These are phyloP conservation scores for Ruditapes philippinarum DNA, from an alignment of 1,140 invertebrate genomes.

Conservation along the genomic window DNA sequence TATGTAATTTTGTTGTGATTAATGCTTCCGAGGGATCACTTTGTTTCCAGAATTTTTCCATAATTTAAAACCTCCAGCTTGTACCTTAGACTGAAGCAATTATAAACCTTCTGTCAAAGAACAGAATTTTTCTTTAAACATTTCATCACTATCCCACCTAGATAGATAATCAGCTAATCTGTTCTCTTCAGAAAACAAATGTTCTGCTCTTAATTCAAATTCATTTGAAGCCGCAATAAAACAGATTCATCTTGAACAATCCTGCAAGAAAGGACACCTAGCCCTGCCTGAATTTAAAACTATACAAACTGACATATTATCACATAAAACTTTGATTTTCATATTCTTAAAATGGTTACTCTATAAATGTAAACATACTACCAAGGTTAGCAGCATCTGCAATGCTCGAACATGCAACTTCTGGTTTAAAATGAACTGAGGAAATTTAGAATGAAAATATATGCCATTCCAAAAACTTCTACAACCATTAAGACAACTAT, in stretches of 20 bases:
- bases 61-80: neutral
- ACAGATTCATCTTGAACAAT: neutral
- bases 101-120: neutral
- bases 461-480: neutral
- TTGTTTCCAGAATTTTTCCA: no score
- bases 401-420: no score
- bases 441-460: neutral
- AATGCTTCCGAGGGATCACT: no score
- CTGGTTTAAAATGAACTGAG: no score
- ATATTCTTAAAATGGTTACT: neutral
- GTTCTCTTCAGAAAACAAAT: neutral
- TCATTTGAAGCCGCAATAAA: neutral
- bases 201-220: neutral
- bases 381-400: no score
- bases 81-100: neutral
- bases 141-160: neutral
- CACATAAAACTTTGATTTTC: neutral
- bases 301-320: neutral
- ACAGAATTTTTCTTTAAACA: neutral
- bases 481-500: neutral
- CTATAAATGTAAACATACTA: neutral
- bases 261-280: neutral
- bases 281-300: constrained; percentile 2
- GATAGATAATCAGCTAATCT: neutral
- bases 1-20: no score